Conservation (phyloP, 2,888 invertebrate genomes). For the Dugesia japonica region DNA sequence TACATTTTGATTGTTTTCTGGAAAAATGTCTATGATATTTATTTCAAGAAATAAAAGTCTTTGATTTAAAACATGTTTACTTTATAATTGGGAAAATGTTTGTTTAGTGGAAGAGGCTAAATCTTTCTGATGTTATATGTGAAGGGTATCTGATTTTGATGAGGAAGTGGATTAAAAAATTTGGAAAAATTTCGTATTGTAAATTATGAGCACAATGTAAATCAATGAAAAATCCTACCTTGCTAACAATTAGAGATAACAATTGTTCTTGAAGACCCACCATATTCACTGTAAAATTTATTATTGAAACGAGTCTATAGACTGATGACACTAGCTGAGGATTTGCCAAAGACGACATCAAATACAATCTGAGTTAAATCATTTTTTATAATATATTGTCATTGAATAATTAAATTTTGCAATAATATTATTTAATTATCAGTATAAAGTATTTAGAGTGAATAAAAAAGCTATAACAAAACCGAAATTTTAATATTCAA, state of each 20-base stretch:
- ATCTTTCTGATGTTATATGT: too few species aligned
- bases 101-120: too few species aligned
- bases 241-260: conserved; percentile 45
- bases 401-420: not conserved
- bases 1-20: too few species aligned
- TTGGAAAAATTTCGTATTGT: not conserved
- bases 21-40: not conserved
- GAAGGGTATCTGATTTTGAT: too few species aligned
- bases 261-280: conserved; percentile 47
- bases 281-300: conserved; percentile 48
- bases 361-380: conserved; percentile 40
- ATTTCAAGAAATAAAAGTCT: too few species aligned
- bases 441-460: not conserved
- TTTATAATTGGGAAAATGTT: too few species aligned
- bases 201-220: not conserved
- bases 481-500: not conserved
- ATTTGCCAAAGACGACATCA: conserved; percentile 45
- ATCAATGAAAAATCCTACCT: conserved; percentile 39
- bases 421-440: not conserved
- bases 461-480: too few species aligned
- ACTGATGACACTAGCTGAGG: conserved; percentile 46
- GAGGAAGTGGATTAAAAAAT: too few species aligned
- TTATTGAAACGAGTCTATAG: conserved; percentile 45
- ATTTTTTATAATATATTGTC: not conserved
- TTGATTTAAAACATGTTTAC: not conserved